These are phyloP conservation scores for Macropodus opercularis DNA, from an alignment of 2,797 vertebrate species.

Conservation along the genomic window DNA sequence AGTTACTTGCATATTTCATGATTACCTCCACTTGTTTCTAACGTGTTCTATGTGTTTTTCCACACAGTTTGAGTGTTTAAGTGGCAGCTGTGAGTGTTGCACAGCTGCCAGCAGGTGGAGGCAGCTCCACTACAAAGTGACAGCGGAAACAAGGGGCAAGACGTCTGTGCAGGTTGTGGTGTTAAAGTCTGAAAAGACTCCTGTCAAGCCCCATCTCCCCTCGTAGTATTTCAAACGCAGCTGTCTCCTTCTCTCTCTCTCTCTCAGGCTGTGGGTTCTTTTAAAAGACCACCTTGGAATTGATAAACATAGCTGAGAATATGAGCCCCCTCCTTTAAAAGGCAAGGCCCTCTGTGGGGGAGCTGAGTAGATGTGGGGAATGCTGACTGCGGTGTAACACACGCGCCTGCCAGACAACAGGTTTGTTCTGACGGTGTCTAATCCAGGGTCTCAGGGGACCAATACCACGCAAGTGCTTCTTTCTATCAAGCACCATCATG, in stretches of 20 bases:
- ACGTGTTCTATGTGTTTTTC: slow-evolving; percentile 1
- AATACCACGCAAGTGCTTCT: slow-evolving; percentile 16
- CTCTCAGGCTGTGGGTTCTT: slow-evolving; percentile 51
- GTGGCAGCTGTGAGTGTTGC: not conserved
- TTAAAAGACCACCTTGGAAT: slow-evolving; percentile 81
- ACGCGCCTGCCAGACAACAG: slow-evolving; percentile 43
- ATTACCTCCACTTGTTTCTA: too few relatives aligned
- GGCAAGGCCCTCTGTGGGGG: slow-evolving; percentile 66
- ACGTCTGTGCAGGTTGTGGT: slow-evolving; percentile 48
- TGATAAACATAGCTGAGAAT: slow-evolving; percentile 83
- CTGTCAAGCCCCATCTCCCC: slow-evolving; percentile 55
- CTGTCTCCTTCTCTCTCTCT: slow-evolving; percentile 58
- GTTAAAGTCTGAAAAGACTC: slow-evolving; percentile 61
- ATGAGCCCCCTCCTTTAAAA: slow-evolving; percentile 84
- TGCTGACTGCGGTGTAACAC: slow-evolving; percentile 80
- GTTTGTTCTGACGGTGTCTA: slow-evolving; percentile 13
- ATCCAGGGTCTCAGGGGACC: not conserved
- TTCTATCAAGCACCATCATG: slow-evolving; percentile 20
- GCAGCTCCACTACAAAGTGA: slow-evolving; percentile 24
- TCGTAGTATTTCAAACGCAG: slow-evolving; percentile 73
- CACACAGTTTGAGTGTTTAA: not conserved
- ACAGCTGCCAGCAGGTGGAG: slow-evolving; percentile 51
- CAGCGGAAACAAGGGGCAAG: slow-evolving; percentile 36
- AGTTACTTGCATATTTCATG: too few relatives aligned
- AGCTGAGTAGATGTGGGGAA: slow-evolving; percentile 68